Percentiles rank a stretch among this genome's conserved stretches.
phyloP scores from a whole-genome alignment of 2,888 invertebrate species.

The Noctua pronuba region DNA sequence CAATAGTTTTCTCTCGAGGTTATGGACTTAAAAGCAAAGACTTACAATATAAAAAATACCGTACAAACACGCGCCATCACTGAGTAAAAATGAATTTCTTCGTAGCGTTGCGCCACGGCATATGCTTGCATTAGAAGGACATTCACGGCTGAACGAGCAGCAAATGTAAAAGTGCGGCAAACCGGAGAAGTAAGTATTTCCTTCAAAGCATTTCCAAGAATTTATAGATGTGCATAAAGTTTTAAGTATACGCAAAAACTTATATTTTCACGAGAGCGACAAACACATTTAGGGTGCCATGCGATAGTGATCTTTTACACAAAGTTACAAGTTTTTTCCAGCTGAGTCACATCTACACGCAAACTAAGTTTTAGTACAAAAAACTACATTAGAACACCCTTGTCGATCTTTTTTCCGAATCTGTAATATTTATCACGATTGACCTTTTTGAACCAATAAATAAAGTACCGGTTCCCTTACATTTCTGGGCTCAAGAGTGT shows the following conservation, averaged over 20 bases:
- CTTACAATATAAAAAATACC: background rate
- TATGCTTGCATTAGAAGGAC: constrained; percentile 42
- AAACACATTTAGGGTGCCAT: constrained; percentile 45
- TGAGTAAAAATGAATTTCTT: constrained; percentile 30
- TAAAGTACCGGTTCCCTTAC: background rate
- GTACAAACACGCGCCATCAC: background rate
- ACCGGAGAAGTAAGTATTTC: constrained; percentile 45
- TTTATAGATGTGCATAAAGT: constrained; percentile 45
- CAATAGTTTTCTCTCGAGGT: background rate
- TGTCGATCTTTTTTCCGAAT: constrained; percentile 35
- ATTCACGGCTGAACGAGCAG: constrained; percentile 39
- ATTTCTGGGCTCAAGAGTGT: background rate
- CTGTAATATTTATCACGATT: constrained; percentile 5
- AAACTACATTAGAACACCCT: constrained; percentile 21
- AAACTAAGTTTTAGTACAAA: constrained; percentile 39
- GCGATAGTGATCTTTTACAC: constrained; percentile 50
- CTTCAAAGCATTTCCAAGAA: constrained; percentile 46
- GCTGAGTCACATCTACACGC: constrained; percentile 46
- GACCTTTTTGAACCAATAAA: background rate
- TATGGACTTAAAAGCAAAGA: background rate
- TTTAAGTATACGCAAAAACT: constrained; percentile 40
- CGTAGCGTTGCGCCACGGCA: background rate
- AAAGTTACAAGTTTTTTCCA: constrained; percentile 44
- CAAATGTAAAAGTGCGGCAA: constrained; percentile 55
- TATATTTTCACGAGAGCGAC: constrained; percentile 49